These are phyloP conservation scores for Sarcophaga variegata DNA, from an alignment of 2,888 invertebrate species.

Conservation along the genomic window DNA sequence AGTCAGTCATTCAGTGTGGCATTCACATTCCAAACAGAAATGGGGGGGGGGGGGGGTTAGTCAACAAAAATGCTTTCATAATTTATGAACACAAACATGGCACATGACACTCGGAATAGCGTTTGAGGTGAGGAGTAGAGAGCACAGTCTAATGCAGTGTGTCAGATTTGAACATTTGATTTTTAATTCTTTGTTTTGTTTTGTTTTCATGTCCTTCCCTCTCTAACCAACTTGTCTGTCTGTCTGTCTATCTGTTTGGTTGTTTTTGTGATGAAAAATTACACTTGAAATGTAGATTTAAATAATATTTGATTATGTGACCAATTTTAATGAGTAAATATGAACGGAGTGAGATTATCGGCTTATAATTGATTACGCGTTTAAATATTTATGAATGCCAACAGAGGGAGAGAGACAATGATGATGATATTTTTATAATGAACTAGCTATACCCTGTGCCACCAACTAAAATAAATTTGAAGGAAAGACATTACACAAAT, in stretches of 20 bases:
- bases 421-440: not conserved
- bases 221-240: not conserved
- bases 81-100: constrained; percentile 58
- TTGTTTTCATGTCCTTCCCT: too few relatives aligned
- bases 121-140: not conserved
- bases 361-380: not conserved
- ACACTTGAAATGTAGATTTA: constrained; percentile 46
- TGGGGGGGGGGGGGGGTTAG: constrained; percentile 24
- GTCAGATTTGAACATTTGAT: not conserved
- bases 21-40: too few relatives aligned
- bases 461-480: too few relatives aligned
- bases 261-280: constrained; percentile 29
- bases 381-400: not conserved
- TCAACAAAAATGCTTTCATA: constrained; percentile 67
- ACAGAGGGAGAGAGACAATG: not conserved
- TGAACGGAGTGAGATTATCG: not conserved
- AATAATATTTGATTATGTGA: constrained; percentile 62
- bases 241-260: not conserved
- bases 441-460: not conserved
- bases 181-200: not conserved
- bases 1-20: too few relatives aligned
- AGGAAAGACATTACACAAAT: too few relatives aligned
- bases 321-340: constrained; percentile 53
- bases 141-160: not conserved
- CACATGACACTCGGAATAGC: not conserved